Evolutionary conservation across 2,888 invertebrate species (phyloP), one percentile per base, ranked within the genome.

Genomic region (Drosophila sordidula): DNA sequence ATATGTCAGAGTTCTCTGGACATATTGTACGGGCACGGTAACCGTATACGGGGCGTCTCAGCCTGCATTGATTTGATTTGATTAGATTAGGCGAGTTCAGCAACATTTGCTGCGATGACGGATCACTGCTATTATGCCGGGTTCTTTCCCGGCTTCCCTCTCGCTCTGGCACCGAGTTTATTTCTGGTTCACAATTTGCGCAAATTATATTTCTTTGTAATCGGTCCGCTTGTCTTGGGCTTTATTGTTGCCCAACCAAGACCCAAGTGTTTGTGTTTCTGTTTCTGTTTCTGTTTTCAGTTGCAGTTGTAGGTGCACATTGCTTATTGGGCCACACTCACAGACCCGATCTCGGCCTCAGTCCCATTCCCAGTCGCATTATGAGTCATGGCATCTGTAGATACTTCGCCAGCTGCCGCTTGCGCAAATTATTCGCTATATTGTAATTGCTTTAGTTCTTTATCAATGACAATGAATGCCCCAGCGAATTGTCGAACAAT

Each of bases 121-220:
- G 89, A 88, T 82, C 75, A 70, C 67, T 54, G 54, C 42, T 38
- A 68, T 74, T 74, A 78, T 68, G 74, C 55, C 39, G 34, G n/a
- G 18, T 52, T 63, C 69, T 61, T 61, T 49, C 41, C 52, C 49
- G 12, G 5, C 34, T 12, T 8, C 16, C 22, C 8, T 14, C 25
- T n/a, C 34, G n/a, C 49, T 8, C 26, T 16, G 18, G 47, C 50
- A 22, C 49, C 12, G n/a, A 29, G 54, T 55, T 38, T 14, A 32
- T 32, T 68, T 38, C 18, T 63, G 36, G 26, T 49, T 55, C 54
- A 66, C 55, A 75, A 82, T 86, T 83, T 83, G 89, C 83, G 87
- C 82, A 83, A 88, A 83, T 83, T 88, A 79, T 88, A 70, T 83
- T 83, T 88, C 89, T 73, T 88, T 83, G 89, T 83, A 83, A 83